Percentiles rank a stretch among this genome's conserved stretches.
Evolutionary conservation across 2,888 invertebrate species (phyloP).

Genomic region (Noctua janthe): DNA sequence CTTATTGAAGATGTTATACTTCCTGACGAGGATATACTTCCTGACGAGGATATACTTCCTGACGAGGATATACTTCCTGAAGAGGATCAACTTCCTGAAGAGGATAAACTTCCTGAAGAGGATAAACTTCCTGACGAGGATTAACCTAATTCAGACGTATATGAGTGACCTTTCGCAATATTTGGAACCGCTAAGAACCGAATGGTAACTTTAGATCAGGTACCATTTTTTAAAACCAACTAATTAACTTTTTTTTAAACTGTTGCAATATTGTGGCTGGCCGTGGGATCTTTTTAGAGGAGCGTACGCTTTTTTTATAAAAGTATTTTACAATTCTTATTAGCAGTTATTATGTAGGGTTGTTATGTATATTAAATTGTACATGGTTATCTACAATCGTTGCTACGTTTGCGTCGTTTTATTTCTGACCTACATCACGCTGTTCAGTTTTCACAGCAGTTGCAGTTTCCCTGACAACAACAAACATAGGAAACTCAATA

Average conservation of each 20-base stretch:
- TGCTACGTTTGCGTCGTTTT: constrained; percentile 33
- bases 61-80: too few relatives aligned
- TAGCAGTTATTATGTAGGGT: constrained; percentile 46
- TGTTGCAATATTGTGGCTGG: not conserved
- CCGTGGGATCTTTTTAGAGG: constrained; percentile 25
- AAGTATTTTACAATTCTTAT: constrained; percentile 53
- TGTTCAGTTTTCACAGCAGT: constrained; percentile 38
- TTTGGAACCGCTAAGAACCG: not conserved
- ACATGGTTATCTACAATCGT: constrained; percentile 17
- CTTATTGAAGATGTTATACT: not conserved
- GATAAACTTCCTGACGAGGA: too few relatives aligned
- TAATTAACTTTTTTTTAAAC: not conserved
- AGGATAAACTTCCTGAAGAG: too few relatives aligned
- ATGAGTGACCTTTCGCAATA: not conserved
- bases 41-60: too few relatives aligned
- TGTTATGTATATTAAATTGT: constrained; percentile 33
- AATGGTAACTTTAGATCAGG: not conserved
- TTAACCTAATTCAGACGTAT: too few relatives aligned
- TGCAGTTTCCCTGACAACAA: constrained; percentile 57
- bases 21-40: not conserved
- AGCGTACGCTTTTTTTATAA: constrained; percentile 31
- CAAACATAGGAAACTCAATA: constrained; percentile 52
- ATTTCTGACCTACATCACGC: constrained; percentile 48
- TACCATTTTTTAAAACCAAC: not conserved
- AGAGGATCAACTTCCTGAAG: too few relatives aligned